Percentiles rank a stretch among this genome's conserved stretches.
Evolutionary conservation across 2,888 invertebrate genomes (phyloP).

Genomic region (Tromatobia lineatoria): DNA sequence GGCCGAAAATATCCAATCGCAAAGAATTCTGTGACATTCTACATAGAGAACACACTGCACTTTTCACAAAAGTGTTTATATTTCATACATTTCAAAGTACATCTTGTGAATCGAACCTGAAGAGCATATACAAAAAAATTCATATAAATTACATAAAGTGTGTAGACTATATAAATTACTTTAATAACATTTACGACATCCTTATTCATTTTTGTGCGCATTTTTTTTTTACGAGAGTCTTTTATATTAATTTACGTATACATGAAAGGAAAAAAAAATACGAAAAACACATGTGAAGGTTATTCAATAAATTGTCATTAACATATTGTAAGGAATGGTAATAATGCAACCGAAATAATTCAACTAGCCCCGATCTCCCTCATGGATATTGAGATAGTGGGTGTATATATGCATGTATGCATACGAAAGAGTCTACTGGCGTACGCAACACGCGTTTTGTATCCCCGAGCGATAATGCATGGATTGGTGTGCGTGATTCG

Average conservation of each 20-base stretch:
- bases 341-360: background rate
- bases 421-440: constrained; percentile 2
- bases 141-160: no score
- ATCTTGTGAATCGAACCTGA: no score
- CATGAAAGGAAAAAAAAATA: no score
- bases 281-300: background rate
- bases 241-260: no score
- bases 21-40: background rate
- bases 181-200: no score
- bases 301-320: background rate
- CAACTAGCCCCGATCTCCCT: constrained; percentile 1
- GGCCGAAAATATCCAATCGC: background rate
- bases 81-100: no score
- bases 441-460: constrained; percentile 5
- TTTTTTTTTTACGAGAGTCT: no score
- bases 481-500: constrained; percentile 44
- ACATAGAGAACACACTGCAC: no score
- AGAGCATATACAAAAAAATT: no score
- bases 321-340: background rate
- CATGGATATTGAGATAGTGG: constrained; percentile 7
- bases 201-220: no score
- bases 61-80: no score
- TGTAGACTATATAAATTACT: no score
- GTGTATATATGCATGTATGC: constrained; percentile 4
- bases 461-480: constrained; percentile 35